Conservation (phyloP, 2,113 vertebrate species). For the Halcyon malimbica region DNA sequence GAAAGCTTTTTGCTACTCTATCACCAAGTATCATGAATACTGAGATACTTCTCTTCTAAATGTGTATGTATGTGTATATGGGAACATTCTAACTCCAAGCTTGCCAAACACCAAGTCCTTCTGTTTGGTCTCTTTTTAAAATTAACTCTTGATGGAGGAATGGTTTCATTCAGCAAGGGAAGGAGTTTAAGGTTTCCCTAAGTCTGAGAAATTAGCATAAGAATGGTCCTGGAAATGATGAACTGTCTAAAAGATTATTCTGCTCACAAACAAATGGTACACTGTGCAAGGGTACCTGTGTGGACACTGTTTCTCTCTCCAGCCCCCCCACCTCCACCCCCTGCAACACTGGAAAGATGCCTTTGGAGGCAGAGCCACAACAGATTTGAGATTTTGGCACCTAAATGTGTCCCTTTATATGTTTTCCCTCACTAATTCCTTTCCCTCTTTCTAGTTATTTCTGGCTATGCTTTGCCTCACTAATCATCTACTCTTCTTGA, state of each 20-base stretch:
- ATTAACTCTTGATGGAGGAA: slow-evolving; percentile 69
- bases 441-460: not conserved
- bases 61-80: slow-evolving; percentile 65
- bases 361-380: not conserved
- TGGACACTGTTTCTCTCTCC: not conserved
- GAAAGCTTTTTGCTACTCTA: slow-evolving; percentile 56
- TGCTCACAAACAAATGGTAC: slow-evolving; percentile 13
- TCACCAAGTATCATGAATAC: slow-evolving; percentile 67
- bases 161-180: slow-evolving; percentile 37
- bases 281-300: slow-evolving; percentile 11
- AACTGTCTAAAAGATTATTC: slow-evolving; percentile 42
- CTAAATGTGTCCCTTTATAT: not conserved
- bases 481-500: not conserved
- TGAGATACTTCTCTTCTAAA: slow-evolving; percentile 64
- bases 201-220: slow-evolving; percentile 56
- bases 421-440: not conserved
- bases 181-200: slow-evolving; percentile 14
- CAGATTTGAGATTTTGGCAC: not conserved
- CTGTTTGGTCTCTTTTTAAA: slow-evolving; percentile 69
- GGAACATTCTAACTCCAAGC: slow-evolving; percentile 60
- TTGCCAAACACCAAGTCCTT: slow-evolving; percentile 68
- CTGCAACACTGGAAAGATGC: not conserved
- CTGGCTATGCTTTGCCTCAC: not conserved
- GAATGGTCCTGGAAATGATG: slow-evolving; percentile 53
- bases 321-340: no score